Evolutionary conservation across 2,113 vertebrate genomes (phyloP).

Genomic region (Benitochromis conjunctus): DNA sequence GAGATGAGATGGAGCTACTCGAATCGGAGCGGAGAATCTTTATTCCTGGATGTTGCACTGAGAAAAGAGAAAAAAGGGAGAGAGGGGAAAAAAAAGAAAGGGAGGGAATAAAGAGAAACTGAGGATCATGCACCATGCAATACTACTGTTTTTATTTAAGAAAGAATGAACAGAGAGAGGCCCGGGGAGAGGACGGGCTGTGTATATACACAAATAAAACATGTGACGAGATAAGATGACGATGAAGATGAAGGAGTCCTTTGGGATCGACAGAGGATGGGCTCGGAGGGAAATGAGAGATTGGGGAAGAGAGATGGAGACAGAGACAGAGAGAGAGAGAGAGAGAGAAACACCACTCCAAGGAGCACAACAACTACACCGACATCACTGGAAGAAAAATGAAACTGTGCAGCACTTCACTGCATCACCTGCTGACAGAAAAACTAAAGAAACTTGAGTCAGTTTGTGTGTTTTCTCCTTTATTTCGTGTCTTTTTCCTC

Average conservation of each 20-base stretch:
- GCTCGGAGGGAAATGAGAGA: not conserved
- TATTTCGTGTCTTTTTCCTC: not conserved
- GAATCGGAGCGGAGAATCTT: conserved; percentile 93
- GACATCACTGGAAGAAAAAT: not conserved
- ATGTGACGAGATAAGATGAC: not conserved
- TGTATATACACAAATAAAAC: conserved; percentile 9
- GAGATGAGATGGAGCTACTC: conserved; percentile 92
- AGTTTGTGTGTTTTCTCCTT: not conserved
- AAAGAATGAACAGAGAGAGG: conserved; percentile 19
- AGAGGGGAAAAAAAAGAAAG: conserved; percentile 32
- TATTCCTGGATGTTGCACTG: conserved; percentile 92
- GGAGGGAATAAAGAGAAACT: conserved; percentile 52
- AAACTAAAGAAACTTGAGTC: not conserved
- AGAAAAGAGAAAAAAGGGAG: conserved; percentile 72
- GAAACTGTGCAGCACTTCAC: not conserved
- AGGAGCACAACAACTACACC: not conserved
- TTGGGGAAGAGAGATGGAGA: not conserved
- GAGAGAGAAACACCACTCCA: not conserved
- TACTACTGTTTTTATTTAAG: conserved; percentile 39
- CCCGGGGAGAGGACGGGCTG: not conserved
- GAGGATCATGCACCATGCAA: conserved; percentile 78
- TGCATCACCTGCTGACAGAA: conserved; percentile 29
- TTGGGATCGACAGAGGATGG: not conserved
- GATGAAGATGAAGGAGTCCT: not conserved
- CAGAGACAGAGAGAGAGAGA: not conserved